Conservation (phyloP, 2,113 vertebrate species). For the Atherinomorus stipes region DNA sequence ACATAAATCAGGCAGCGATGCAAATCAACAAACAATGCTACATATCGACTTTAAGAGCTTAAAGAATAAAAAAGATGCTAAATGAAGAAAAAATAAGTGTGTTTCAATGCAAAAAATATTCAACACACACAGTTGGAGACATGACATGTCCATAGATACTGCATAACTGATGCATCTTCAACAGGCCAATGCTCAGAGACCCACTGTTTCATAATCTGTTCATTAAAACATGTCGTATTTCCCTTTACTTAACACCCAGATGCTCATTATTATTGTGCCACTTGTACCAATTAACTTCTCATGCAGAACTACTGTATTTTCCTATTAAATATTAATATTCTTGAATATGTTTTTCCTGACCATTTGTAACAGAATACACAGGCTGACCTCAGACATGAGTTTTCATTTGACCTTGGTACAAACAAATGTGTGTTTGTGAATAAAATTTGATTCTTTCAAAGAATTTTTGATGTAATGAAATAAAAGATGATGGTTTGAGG, state of each 20-base stretch:
- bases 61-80: background rate
- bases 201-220: too few relatives aligned
- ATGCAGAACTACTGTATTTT: slow-evolving; percentile 11
- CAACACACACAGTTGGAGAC: too few relatives aligned
- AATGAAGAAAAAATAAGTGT: background rate
- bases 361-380: slow-evolving; percentile 1
- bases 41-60: background rate
- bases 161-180: too few relatives aligned
- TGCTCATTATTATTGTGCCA: background rate
- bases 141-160: too few relatives aligned
- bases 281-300: slow-evolving; percentile 5
- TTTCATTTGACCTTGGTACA: background rate
- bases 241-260: too few relatives aligned
- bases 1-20: too few relatives aligned
- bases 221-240: too few relatives aligned
- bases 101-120: too few relatives aligned
- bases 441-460: slow-evolving; percentile 24
- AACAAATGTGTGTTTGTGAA: slow-evolving; percentile 16
- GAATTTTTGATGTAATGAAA: background rate
- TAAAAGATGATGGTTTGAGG: background rate
- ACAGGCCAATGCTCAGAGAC: too few relatives aligned
- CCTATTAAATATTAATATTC: slow-evolving; percentile 14
- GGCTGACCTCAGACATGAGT: slow-evolving; percentile 7
- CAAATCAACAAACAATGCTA: too few relatives aligned
- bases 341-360: background rate